These are phyloP conservation scores for Actinernus sp. DNA, from an alignment of 92 coral and sea anemone species.

Conservation along the genomic window DNA sequence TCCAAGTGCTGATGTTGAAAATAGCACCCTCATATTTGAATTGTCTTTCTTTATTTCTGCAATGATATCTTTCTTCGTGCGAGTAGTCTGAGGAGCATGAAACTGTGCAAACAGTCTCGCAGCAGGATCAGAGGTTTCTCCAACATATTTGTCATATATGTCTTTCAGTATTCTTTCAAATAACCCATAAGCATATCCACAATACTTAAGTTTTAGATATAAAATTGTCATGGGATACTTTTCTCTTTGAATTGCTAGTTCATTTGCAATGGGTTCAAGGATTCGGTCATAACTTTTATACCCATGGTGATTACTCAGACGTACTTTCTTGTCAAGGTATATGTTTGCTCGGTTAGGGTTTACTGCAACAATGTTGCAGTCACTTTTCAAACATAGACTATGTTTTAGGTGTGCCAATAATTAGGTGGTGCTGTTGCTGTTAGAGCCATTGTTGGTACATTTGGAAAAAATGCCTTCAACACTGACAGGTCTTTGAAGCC, in stretches of 20 bases:
- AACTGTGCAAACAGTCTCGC: constrained; percentile 72
- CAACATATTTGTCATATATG: constrained; percentile 65
- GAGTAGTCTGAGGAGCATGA: constrained; percentile 66
- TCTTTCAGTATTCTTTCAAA: constrained; percentile 69
- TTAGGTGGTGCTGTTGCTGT: constrained; percentile 70
- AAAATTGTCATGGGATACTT: constrained; percentile 73
- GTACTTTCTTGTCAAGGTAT: constrained; percentile 54
- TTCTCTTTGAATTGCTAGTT: constrained; percentile 61
- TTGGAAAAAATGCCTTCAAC: constrained; percentile 48
- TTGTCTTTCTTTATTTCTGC: constrained; percentile 55
- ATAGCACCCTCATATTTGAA: constrained; percentile 61
- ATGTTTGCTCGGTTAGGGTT: constrained; percentile 68
- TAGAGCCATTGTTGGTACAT: constrained; percentile 39
- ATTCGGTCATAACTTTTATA: constrained; percentile 47
- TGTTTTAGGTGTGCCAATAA: constrained; percentile 25
- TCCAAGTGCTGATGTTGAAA: constrained; percentile 80
- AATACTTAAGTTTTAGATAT: constrained; percentile 55
- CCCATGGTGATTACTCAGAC: constrained; percentile 55
- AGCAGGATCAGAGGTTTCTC: constrained; percentile 59
- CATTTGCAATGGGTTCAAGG: constrained; percentile 66
- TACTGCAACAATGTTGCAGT: constrained; percentile 36
- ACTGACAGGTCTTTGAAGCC: constrained; percentile 37
- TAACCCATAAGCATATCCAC: constrained; percentile 64
- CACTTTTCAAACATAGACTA: constrained; percentile 20
- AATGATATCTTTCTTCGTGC: constrained; percentile 61